Conservation (phyloP, 2,888 invertebrate genomes). For the Ophraella communa region DNA sequence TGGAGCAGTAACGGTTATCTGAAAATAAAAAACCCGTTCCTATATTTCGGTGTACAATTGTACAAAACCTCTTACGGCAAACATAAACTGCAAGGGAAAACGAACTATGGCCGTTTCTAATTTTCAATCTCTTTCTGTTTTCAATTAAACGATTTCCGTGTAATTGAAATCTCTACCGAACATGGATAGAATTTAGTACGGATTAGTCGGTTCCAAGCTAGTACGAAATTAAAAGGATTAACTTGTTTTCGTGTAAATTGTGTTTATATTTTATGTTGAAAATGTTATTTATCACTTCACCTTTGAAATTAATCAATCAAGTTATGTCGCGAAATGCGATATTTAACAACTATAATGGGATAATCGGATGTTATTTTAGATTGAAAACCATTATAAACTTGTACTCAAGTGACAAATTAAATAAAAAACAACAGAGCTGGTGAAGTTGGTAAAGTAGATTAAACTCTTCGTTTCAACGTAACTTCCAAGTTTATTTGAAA, state of each 20-base stretch:
- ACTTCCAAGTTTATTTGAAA: too few relatives aligned
- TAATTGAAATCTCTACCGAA: slow-evolving; percentile 46
- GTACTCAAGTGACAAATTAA: too few relatives aligned
- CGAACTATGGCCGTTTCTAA: slow-evolving; percentile 35
- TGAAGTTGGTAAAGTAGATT: too few relatives aligned
- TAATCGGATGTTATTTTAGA: not conserved
- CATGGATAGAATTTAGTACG: slow-evolving; percentile 24
- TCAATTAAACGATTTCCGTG: slow-evolving; percentile 47
- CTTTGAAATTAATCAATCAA: not conserved
- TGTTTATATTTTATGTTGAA: slow-evolving; percentile 15
- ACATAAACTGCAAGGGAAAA: slow-evolving; percentile 19
- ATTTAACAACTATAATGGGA: not conserved
- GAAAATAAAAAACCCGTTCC: not conserved
- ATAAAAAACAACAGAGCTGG: too few relatives aligned
- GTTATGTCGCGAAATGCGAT: not conserved
- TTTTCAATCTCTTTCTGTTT: slow-evolving; percentile 42
- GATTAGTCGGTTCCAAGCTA: slow-evolving; percentile 16
- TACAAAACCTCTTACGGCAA: not conserved
- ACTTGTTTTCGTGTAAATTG: slow-evolving; percentile 17
- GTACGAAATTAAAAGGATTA: slow-evolving; percentile 16
- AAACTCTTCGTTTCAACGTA: too few relatives aligned
- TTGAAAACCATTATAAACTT: not conserved
- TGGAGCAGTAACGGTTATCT: not conserved
- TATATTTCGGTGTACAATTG: too few relatives aligned
- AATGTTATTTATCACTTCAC: slow-evolving; percentile 1